Evolutionary conservation across 2,797 vertebrate species (phyloP).

Genomic region (Enteromius argenteus): DNA sequence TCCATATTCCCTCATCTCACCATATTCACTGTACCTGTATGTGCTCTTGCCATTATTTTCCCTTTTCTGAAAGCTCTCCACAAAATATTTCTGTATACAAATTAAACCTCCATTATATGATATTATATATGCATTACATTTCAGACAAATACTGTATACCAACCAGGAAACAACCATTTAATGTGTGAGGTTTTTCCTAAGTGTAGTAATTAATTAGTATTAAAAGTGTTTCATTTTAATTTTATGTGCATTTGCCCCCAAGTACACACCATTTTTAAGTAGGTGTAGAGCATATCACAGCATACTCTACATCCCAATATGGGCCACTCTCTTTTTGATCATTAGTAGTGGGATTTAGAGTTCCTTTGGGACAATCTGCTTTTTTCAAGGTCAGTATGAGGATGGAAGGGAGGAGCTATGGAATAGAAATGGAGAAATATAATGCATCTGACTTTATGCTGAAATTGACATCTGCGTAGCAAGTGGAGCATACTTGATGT

Average conservation of each 20-base stretch:
- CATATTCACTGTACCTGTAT: background rate
- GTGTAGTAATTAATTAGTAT: background rate
- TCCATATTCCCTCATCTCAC: background rate
- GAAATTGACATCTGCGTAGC: constrained; percentile 4
- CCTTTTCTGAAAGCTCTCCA: background rate
- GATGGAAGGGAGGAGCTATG: background rate
- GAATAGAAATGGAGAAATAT: constrained; percentile 4
- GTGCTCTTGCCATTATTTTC: background rate
- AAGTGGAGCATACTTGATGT: background rate
- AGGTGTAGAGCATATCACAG: background rate
- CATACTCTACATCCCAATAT: background rate
- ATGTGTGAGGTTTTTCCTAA: background rate
- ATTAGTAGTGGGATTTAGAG: constrained; percentile 23
- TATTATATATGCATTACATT: background rate
- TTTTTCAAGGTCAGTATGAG: background rate
- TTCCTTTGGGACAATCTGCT: constrained; percentile 22
- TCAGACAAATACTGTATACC: background rate
- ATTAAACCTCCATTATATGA: background rate
- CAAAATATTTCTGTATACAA: background rate
- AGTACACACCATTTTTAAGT: background rate
- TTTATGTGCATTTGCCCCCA: background rate
- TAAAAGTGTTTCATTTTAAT: background rate
- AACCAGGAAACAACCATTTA: background rate
- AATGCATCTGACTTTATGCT: constrained; percentile 8
- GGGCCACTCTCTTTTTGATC: constrained; percentile 33